Evolutionary conservation across 2,113 vertebrate species (phyloP).

Genomic region (Saccopteryx bilineata): DNA sequence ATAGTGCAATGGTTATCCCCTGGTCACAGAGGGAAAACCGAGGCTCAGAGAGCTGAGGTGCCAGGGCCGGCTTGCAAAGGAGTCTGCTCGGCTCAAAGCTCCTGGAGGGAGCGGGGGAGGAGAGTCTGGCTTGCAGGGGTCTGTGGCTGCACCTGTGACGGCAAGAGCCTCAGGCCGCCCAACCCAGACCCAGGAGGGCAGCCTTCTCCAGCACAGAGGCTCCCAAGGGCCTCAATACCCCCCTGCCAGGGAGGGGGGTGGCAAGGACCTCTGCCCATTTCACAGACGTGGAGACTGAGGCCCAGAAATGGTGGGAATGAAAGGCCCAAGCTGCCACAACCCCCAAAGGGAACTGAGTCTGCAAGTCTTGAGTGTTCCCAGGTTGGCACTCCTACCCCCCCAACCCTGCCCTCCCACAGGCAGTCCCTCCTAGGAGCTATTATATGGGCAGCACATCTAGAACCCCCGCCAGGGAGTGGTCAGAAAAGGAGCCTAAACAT

Average conservation of each 20-base stretch:
- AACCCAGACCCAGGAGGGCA: background rate
- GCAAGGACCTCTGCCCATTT: background rate
- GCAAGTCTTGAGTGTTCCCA: background rate
- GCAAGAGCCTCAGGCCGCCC: background rate
- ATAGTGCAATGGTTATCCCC: background rate
- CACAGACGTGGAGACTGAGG: constrained; percentile 1
- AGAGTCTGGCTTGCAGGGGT: background rate
- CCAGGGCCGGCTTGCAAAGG: background rate
- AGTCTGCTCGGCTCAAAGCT: background rate
- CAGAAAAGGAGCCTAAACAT: background rate
- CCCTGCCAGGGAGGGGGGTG: fast-evolving
- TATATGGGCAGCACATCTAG: background rate
- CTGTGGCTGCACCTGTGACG: background rate
- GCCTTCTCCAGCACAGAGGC: background rate
- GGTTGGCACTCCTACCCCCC: background rate
- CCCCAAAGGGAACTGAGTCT: background rate
- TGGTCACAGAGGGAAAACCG: background rate
- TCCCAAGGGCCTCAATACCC: background rate
- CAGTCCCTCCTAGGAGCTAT: background rate
- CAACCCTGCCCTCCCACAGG: too few species aligned
- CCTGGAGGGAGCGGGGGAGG: fast-evolving
- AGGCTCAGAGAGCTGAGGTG: background rate
- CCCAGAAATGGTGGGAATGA: too few species aligned
- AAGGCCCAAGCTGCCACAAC: background rate
- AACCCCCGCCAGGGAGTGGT: background rate